Percentiles rank a stretch among this genome's conserved stretches.
phyloP scores from a whole-genome alignment of 2,888 invertebrate species.

The Oscheius sp. region DNA sequence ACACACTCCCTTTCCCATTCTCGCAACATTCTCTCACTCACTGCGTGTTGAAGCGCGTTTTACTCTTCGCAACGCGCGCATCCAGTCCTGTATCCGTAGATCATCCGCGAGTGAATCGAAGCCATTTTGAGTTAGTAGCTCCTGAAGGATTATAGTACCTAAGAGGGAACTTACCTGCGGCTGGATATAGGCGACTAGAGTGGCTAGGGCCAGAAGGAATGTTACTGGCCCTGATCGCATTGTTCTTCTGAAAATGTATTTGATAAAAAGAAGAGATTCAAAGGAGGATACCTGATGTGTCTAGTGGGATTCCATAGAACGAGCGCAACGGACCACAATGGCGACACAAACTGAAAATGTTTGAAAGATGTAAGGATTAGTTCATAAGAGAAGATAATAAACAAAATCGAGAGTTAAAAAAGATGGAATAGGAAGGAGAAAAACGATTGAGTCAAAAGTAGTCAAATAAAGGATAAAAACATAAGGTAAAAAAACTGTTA shows the following conservation, averaged over 20 bases:
- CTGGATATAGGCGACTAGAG: conserved; percentile 3
- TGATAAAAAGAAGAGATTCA: no score
- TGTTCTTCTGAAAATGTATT: no score
- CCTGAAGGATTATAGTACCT: neutral
- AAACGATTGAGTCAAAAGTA: no score
- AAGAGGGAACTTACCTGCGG: conserved; percentile 5
- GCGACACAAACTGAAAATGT: neutral
- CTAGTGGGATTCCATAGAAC: conserved; percentile 20
- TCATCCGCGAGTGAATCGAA: conserved; percentile 35
- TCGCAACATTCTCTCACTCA: conserved; percentile 43
- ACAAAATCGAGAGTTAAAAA: neutral
- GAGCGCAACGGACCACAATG: conserved; percentile 2
- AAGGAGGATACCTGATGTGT: conserved; percentile 8
- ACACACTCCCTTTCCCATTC: neutral
- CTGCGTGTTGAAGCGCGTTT: conserved; percentile 59
- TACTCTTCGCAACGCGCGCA: conserved; percentile 62
- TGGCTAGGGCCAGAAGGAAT: conserved; percentile 25
- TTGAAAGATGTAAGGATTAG: neutral
- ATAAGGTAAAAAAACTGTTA: no score
- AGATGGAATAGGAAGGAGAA: no score
- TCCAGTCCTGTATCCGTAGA: conserved; percentile 64
- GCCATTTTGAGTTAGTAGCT: conserved; percentile 4
- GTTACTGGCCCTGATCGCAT: conserved; percentile 26
- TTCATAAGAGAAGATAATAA: no score
- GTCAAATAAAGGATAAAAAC: no score